These are phyloP conservation scores for Sarcophaga variegata DNA, from an alignment of 2,888 invertebrate genomes.

Conservation along the genomic window DNA sequence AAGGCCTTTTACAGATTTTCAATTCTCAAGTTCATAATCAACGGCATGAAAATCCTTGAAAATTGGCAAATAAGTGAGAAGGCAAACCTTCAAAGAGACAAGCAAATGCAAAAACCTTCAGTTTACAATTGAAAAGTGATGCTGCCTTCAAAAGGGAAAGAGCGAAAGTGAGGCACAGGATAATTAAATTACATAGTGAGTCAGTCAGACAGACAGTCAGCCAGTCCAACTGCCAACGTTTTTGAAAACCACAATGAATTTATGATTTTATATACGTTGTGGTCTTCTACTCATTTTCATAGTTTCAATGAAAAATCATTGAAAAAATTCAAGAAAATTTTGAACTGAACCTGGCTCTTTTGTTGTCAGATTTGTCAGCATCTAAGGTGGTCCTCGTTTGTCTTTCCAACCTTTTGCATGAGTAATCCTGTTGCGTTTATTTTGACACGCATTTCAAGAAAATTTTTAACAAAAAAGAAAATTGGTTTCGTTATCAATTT, in stretches of 20 bases:
- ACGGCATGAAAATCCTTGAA: constrained; percentile 48
- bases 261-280: constrained; percentile 48
- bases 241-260: constrained; percentile 52
- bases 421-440: constrained; percentile 56
- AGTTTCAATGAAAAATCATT: not conserved
- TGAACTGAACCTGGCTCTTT: not conserved
- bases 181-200: not conserved
- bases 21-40: constrained; percentile 10
- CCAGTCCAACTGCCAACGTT: not conserved
- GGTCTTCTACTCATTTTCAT: constrained; percentile 6
- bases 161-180: too few species aligned
- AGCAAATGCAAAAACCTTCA: constrained; percentile 7
- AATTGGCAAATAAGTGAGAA: constrained; percentile 18
- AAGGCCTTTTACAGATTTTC: too few species aligned
- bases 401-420: not conserved
- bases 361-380: not conserved
- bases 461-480: constrained; percentile 9
- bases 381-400: constrained; percentile 38
- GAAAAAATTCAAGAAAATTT: not conserved
- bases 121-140: not conserved
- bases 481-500: not conserved
- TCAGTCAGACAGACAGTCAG: not conserved
- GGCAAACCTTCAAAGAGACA: constrained; percentile 41
- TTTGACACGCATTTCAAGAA: constrained; percentile 60
- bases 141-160: too few species aligned